Base-by-base conservation (phyloP, 2,797 vertebrate species). In the Eurystomus glaucurus region DNA sequence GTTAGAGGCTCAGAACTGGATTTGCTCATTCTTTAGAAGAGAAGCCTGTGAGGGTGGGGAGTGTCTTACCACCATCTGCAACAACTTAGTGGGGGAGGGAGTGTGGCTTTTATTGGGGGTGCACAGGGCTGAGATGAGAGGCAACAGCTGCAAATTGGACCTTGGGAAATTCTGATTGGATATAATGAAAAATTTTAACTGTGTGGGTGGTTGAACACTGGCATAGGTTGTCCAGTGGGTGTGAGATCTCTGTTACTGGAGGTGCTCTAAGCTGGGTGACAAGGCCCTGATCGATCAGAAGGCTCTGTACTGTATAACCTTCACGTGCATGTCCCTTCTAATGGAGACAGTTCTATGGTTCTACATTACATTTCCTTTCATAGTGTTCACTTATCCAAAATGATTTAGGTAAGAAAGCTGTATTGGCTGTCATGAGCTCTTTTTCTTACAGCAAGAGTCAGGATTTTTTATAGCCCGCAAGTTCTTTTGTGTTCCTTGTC, bases 331-430 rank as follows among this genome's bases (percentile, higher is more conserved):
- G 21, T 65, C 9, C 50, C 31, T 88, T 65, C 31, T 72, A 19
- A 52, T 9, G 4, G 61, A 52, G 0, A 1, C 19, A 20, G 51
- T 72, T 64, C 41, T 50, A 0, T 74, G 43, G n/a, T 64, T 87
- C 25, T 60, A 1, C 33, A 6, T 61, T 69, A 51, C 1, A 2
- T 66, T 84, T 83, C n/a, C 16, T 79, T 85, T 79, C 3, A 11
- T 75, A 8, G 60, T 79, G 28, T 77, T 70, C 3, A 7, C 54
- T 74, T 92, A 41, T 50, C 45, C 33, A 28, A 16, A 71, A 65
- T 52, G 0, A 39, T 72, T 65, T 76, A 19, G 28, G 4, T 76
- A 57, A 79, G 54, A 82, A 90, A 83, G 9, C 33, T 85, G 9
- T 69, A 1, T 14, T 75, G 41, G 15, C 50, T 82, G 8, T 48